Conservation (phyloP, 1,140 invertebrate genomes). For the Drosophila bifasciata region DNA sequence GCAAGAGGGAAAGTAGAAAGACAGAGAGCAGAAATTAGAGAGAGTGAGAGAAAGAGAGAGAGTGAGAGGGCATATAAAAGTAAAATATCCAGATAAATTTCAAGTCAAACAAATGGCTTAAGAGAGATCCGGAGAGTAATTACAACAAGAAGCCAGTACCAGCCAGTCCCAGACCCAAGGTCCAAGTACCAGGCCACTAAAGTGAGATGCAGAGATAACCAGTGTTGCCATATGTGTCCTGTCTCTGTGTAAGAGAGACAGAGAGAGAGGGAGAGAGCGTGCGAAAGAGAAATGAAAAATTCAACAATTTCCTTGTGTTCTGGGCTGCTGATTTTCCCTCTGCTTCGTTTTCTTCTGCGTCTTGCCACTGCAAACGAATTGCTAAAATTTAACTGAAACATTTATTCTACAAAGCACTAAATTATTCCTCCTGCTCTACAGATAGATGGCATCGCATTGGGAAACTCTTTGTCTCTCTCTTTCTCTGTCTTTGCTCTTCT, state of each 20-base stretch:
- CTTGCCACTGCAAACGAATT: conserved; percentile 65
- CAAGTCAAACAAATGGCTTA: conserved; percentile 77
- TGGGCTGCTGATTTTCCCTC: conserved; percentile 31
- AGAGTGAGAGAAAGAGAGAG: background rate
- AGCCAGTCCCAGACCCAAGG: conserved; percentile 23
- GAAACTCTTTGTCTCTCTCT: background rate
- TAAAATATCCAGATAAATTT: conserved; percentile 71
- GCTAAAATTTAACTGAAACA: conserved; percentile 79
- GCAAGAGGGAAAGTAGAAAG: no score
- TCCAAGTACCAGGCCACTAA: background rate
- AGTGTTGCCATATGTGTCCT: conserved; percentile 20
- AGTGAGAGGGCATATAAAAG: conserved; percentile 10
- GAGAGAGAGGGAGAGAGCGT: conserved; percentile 34
- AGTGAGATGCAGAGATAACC: conserved; percentile 28
- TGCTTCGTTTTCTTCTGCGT: background rate
- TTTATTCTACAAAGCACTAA: conserved; percentile 77
- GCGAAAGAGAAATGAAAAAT: conserved; percentile 71
- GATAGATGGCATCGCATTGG: conserved; percentile 31
- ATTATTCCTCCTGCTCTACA: conserved; percentile 62
- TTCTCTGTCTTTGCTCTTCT: conserved; percentile 12
- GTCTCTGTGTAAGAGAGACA: conserved; percentile 24
- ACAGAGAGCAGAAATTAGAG: no score
- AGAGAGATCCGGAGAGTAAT: conserved; percentile 70
- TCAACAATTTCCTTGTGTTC: conserved; percentile 72
- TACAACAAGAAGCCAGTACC: conserved; percentile 52